These are phyloP conservation scores for Atractosteus spatula DNA, from an alignment of 2,113 vertebrate species.

Conservation along the genomic window DNA sequence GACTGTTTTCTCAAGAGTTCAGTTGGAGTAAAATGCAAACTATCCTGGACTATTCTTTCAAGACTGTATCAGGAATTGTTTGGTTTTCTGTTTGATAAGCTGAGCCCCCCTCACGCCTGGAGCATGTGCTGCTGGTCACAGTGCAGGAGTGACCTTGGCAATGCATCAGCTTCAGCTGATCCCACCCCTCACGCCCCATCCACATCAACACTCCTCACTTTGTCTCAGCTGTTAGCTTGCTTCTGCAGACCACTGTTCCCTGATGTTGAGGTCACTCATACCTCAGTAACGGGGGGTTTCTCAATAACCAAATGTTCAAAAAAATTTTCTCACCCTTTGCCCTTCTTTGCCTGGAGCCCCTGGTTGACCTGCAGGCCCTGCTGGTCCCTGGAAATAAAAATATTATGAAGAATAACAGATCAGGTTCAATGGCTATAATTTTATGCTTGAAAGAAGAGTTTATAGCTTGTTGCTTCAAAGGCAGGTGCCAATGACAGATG, in stretches of 20 bases:
- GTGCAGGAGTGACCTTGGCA: conserved; percentile 31
- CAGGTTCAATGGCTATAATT: conserved; percentile 15
- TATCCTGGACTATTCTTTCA: background rate
- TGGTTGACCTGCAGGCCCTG: conserved; percentile 71
- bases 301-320: conserved; percentile 41
- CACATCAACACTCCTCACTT: background rate
- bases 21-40: background rate
- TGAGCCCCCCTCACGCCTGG: conserved; percentile 30
- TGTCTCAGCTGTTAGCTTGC: conserved; percentile 58
- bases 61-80: conserved; percentile 20
- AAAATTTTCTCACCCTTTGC: conserved; percentile 90
- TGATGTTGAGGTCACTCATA: conserved; percentile 35
- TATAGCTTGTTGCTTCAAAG: conserved; percentile 22
- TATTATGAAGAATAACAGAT: conserved; percentile 26
- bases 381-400: conserved; percentile 61
- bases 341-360: conserved; percentile 87
- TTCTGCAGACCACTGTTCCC: conserved; percentile 38
- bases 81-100: conserved; percentile 24
- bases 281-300: conserved; percentile 23
- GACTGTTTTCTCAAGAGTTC: background rate
- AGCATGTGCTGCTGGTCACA: conserved; percentile 49
- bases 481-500: conserved; percentile 38
- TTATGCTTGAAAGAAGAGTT: background rate
- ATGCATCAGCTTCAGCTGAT: conserved; percentile 43
- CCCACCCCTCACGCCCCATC: conserved; percentile 30